These are phyloP conservation scores for Tenthredo livida DNA, from an alignment of 2,888 invertebrate genomes.

Conservation along the genomic window DNA sequence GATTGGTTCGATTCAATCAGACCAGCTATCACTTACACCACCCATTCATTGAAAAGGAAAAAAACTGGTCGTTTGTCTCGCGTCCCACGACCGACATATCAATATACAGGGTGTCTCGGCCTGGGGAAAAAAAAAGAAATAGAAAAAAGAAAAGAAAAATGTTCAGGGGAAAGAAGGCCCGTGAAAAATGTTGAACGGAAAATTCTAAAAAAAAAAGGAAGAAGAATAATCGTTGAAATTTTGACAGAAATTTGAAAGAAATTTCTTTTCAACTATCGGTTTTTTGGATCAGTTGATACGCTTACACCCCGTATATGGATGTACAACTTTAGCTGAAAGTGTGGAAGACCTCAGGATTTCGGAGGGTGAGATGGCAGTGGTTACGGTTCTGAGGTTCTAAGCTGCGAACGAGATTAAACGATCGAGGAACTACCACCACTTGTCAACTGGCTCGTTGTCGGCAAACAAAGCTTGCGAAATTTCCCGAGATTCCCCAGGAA, in stretches of 20 bases:
- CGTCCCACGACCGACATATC: constrained; percentile 5
- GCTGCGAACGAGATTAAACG: constrained; percentile 50
- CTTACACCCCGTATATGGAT: constrained; percentile 23
- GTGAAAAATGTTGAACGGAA: neutral
- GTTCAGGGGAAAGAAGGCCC: too few relatives aligned
- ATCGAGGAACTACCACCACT: constrained; percentile 50
- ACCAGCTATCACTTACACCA: constrained; percentile 45
- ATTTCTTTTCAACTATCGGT: neutral
- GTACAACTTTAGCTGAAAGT: constrained; percentile 16
- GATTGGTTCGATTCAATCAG: constrained; percentile 53
- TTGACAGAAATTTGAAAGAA: neutral
- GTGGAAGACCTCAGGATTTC: neutral
- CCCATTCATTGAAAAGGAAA: constrained; percentile 47
- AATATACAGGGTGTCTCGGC: neutral
- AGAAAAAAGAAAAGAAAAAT: too few relatives aligned
- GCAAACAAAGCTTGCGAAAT: constrained; percentile 49
- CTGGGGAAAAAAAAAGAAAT: neutral
- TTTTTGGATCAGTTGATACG: neutral
- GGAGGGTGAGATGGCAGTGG: constrained; percentile 14
- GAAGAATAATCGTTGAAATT: neutral
- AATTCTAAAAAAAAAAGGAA: neutral
- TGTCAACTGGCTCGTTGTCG: constrained; percentile 45
- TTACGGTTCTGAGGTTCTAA: constrained; percentile 40
- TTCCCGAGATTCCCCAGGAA: constrained; percentile 45
- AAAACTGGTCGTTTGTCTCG: constrained; percentile 44